These are phyloP conservation scores for Rachycentron canadum DNA, from an alignment of 2,797 vertebrate genomes.

Conservation along the genomic window DNA sequence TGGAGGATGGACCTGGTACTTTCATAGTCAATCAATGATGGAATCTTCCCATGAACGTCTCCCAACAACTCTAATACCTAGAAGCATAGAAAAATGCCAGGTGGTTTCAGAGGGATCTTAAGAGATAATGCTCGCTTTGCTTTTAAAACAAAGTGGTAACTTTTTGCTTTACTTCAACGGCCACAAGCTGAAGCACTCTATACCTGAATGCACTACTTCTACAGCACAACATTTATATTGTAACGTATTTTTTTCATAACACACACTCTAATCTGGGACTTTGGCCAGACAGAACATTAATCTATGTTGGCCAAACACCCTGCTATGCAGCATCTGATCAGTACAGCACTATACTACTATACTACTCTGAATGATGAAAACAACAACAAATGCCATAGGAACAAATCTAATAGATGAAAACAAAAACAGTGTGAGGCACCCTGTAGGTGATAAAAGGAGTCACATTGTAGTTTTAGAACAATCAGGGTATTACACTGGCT, in stretches of 20 bases:
- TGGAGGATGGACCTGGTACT: conserved; percentile 81
- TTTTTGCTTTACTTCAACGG: not conserved
- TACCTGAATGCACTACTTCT: not conserved
- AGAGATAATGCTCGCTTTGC: not conserved
- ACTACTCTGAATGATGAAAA: not conserved
- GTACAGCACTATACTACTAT: too few species aligned
- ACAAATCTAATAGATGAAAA: not conserved
- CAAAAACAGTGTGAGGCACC: not conserved
- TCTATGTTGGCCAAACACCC: not conserved
- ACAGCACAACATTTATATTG: not conserved
- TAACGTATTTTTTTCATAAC: not conserved
- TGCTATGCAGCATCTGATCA: not conserved
- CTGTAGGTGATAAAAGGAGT: not conserved
- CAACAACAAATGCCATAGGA: not conserved
- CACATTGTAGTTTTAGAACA: not conserved
- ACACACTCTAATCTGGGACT: not conserved
- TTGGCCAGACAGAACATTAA: not conserved
- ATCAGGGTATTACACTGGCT: not conserved
- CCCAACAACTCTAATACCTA: conserved; percentile 89
- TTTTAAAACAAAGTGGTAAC: not conserved
- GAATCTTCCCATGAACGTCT: conserved; percentile 88
- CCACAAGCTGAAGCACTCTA: not conserved
- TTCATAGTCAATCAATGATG: conserved; percentile 85
- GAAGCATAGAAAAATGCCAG: not conserved
- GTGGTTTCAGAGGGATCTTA: not conserved